A percentile compares a stretch with the other conserved stretches of the same genome.
These are phyloP conservation scores for Leptatherina wallacei DNA, from an alignment of 2,797 vertebrate genomes.

Conservation along the genomic window DNA sequence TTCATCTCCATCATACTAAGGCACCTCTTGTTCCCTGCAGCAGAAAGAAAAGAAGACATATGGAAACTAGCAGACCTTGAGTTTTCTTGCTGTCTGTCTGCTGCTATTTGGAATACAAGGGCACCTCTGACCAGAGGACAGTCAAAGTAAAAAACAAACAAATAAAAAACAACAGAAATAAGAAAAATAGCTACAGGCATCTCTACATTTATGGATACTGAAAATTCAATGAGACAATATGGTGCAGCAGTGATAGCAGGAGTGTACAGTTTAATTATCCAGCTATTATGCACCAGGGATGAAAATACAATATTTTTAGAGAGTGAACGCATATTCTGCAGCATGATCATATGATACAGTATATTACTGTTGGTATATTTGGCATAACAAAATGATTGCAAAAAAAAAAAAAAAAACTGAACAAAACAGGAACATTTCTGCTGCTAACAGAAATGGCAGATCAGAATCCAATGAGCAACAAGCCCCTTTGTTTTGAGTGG, in stretches of 20 bases:
- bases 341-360: conserved; percentile 3
- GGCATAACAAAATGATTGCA: background rate
- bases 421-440: background rate
- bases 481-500: conserved; percentile 6
- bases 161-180: conserved; percentile 7
- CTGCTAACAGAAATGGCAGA: background rate
- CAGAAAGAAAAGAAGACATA: conserved; percentile 47
- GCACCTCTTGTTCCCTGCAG: conserved; percentile 61
- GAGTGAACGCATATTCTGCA: background rate
- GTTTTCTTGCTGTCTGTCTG: conserved; percentile 52
- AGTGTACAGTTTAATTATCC: conserved; percentile 7
- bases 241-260: background rate
- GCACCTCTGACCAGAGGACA: conserved; percentile 50
- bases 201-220: conserved; percentile 6
- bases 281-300: background rate
- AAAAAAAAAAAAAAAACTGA: background rate
- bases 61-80: conserved; percentile 57
- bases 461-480: conserved; percentile 9
- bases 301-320: conserved; percentile 1
- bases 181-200: conserved; percentile 8
- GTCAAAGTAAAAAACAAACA: conserved; percentile 10
- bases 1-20: conserved; percentile 54
- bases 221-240: conserved; percentile 9
- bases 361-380: background rate
- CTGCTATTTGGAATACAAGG: conserved; percentile 53